phyloP scores from a whole-genome alignment of 2,113 vertebrate species.

The Gopherus flavomarginatus region DNA sequence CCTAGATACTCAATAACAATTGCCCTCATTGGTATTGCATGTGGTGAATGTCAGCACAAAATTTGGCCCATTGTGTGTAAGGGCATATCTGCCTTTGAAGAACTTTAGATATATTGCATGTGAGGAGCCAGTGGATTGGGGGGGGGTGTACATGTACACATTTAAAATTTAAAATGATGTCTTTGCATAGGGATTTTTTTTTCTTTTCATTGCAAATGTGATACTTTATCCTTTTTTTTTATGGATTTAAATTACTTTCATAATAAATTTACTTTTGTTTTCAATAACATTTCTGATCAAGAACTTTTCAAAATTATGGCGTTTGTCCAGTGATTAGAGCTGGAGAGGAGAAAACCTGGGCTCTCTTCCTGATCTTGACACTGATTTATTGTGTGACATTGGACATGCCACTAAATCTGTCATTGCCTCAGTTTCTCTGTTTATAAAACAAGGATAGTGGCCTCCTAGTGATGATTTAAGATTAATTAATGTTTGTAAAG shows the following conservation, averaged over 20 bases:
- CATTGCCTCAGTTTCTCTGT: not conserved
- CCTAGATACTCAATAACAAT: not conserved
- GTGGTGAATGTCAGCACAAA: not conserved
- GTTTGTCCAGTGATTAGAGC: not conserved
- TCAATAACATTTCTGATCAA: not conserved
- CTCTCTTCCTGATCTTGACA: not conserved
- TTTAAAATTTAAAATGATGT: slow-evolving; percentile 1
- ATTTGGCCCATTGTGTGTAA: not conserved
- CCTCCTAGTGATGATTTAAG: not conserved
- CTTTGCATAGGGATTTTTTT: not conserved
- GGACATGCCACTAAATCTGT: not conserved
- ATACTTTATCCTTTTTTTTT: not conserved
- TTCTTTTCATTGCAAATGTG: not conserved
- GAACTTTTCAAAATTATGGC: not conserved
- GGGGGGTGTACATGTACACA: not conserved
- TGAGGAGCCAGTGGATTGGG: not conserved
- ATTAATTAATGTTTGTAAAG: slow-evolving; percentile 25
- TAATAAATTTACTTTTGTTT: not conserved
- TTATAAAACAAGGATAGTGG: not conserved
- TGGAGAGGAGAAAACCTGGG: not conserved
- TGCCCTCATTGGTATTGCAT: not conserved
- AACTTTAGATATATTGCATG: not conserved
- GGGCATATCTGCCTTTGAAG: not conserved
- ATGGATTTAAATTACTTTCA: not conserved
- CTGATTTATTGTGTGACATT: not conserved